These are phyloP conservation scores for Pemphredon lugubris DNA, from an alignment of 2,888 invertebrate species.

Conservation along the genomic window DNA sequence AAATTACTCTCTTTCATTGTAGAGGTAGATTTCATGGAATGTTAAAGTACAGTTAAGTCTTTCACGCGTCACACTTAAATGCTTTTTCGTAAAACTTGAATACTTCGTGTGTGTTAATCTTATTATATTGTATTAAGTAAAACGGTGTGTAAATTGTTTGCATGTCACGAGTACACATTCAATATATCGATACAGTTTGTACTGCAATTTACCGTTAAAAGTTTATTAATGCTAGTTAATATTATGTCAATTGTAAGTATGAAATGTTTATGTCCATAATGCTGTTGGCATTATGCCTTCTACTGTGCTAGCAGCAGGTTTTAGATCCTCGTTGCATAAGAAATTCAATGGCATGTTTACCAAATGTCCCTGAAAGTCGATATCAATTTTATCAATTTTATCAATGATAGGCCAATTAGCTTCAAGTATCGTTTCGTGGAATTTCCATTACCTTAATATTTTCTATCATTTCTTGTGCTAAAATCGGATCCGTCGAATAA, in stretches of 20 bases:
- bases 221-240: background rate
- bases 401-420: background rate
- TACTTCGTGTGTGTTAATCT: background rate
- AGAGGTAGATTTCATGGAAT: constrained; percentile 36
- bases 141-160: constrained; percentile 3
- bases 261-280: constrained; percentile 87
- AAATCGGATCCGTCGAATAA: constrained; percentile 87
- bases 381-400: constrained; percentile 1
- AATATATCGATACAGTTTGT: constrained; percentile 34
- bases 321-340: constrained; percentile 92
- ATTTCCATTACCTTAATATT: constrained; percentile 87
- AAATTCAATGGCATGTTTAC: constrained; percentile 95
- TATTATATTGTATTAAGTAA: background rate
- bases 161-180: background rate
- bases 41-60: constrained; percentile 10
- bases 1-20: background rate
- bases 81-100: too few species aligned
- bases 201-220: constrained; percentile 24
- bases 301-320: constrained; percentile 91
- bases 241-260: background rate
- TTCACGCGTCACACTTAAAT: background rate
- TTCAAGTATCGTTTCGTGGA: background rate
- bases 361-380: constrained; percentile 87
- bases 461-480: constrained; percentile 88
- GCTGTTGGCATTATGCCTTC: constrained; percentile 96